Base-by-base conservation (phyloP, 2,888 invertebrate genomes). In the Spodoptera exigua region DNA sequence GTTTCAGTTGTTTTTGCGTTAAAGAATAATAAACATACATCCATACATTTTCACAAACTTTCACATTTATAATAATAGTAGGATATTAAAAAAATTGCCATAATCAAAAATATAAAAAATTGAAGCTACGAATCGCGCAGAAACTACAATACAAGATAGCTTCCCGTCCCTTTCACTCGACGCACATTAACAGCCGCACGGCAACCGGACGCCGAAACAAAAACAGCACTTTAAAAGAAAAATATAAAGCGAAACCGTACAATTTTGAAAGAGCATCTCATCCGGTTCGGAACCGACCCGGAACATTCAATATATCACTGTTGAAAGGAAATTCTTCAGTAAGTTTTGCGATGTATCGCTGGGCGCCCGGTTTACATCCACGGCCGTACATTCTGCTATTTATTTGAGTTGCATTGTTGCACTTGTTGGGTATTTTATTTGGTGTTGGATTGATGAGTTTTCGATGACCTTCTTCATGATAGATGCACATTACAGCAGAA, bases 301-400 rank as follows among this genome's bases (percentile, higher is more conserved):
- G 52, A 71, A 75, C 72, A 58, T 59, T 75, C 74, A 65, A 74
- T 74, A 74, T 75, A 72, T 75, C 64, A 76, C 40, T 37, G 47
- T 13, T 61, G 58, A 61, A 67, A 74, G 51, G 43, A 58, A 55
- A 59, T 57, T 61, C 55, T 58, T 60, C 48, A 36, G 39, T 27
- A 69, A 71, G 52, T 71, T 65, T 65, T 47, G 65, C 58, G 43
- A 51, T 58, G 47, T 52, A 65, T 60, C 71, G 54, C 48, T 10
- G 27, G 13, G 10, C 11, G 16, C 53, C 53, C 53, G 46, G 65
- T 58, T 64, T 54, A 34, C 35, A 51, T 51, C 48, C 61, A 21
- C n/a, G 17, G 39, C 11, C 35, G 55, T 58, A 58, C 58, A 58
- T 64, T 57, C 58, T 47, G 21, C 34, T 43, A 21, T 46, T 27